Percentiles rank a stretch among this genome's conserved stretches.
Conservation (phyloP, 2,797 vertebrate genomes). For the Esox masquinongy region DNA sequence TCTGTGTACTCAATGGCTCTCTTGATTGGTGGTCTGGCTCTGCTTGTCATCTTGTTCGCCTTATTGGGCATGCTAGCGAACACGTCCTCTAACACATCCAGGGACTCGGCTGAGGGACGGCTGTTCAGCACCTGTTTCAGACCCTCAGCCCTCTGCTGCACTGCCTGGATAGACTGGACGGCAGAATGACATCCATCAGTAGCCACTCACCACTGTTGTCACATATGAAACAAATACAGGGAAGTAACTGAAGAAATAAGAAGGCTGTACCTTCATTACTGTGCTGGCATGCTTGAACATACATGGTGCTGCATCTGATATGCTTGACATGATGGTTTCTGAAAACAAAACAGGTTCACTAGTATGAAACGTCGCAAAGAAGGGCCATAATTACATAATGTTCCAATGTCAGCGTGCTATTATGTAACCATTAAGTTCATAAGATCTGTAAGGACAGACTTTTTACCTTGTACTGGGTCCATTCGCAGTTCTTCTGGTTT, state of each 20-base stretch:
- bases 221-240: background rate
- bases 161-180: conserved; percentile 76
- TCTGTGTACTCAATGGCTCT: conserved; percentile 60
- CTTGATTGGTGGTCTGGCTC: conserved; percentile 62
- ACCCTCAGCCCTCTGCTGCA: conserved; percentile 83
- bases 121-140: conserved; percentile 78
- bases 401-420: background rate
- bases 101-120: conserved; percentile 68
- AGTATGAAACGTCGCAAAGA: background rate
- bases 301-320: conserved; percentile 72
- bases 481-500: conserved; percentile 67
- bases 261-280: conserved; percentile 79
- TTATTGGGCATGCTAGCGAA: conserved; percentile 51
- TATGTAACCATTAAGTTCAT: background rate
- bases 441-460: background rate
- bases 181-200: conserved; percentile 23
- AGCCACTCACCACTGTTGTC: background rate
- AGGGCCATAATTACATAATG: background rate
- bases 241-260: background rate
- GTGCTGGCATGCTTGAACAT: conserved; percentile 73
- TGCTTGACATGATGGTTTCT: conserved; percentile 73
- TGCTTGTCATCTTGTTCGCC: background rate
- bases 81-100: conserved; percentile 79
- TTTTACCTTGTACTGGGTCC: conserved; percentile 78
- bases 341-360: conserved; percentile 13